Conservation (phyloP, 1,140 invertebrate genomes). For the Pseudomyrmex gracilis region DNA sequence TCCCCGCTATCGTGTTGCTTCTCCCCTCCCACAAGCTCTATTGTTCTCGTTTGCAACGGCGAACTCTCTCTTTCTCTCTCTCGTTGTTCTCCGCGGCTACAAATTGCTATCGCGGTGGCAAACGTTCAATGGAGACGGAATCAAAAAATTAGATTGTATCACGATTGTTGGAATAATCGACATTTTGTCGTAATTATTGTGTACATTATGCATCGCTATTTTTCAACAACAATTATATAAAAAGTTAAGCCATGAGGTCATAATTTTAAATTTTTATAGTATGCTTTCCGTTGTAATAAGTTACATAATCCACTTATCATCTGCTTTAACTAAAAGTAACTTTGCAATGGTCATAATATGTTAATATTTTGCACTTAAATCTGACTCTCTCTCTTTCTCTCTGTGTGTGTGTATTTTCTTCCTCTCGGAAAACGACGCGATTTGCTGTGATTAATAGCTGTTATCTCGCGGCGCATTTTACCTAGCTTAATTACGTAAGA, state of each 20-base stretch:
- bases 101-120: slow-evolving; percentile 31
- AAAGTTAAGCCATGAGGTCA: neutral
- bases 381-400: neutral
- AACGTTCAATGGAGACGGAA: neutral
- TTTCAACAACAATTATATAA: neutral
- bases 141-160: neutral
- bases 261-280: slow-evolving; percentile 8
- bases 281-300: neutral
- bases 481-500: slow-evolving; percentile 43
- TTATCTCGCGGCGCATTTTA: slow-evolving; percentile 30
- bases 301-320: neutral
- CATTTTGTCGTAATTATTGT: neutral
- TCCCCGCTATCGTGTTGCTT: slow-evolving; percentile 36
- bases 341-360: neutral
- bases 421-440: neutral
- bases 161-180: neutral
- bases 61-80: neutral
- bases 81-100: neutral
- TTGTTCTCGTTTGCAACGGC: slow-evolving; percentile 30
- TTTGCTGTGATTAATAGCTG: slow-evolving; percentile 40
- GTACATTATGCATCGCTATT: neutral
- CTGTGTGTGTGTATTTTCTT: neutral
- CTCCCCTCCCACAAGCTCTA: neutral
- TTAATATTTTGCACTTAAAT: slow-evolving; percentile 30
- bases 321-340: neutral